phyloP scores from a whole-genome alignment of 2,888 invertebrate species.

The Nomada fucata region DNA sequence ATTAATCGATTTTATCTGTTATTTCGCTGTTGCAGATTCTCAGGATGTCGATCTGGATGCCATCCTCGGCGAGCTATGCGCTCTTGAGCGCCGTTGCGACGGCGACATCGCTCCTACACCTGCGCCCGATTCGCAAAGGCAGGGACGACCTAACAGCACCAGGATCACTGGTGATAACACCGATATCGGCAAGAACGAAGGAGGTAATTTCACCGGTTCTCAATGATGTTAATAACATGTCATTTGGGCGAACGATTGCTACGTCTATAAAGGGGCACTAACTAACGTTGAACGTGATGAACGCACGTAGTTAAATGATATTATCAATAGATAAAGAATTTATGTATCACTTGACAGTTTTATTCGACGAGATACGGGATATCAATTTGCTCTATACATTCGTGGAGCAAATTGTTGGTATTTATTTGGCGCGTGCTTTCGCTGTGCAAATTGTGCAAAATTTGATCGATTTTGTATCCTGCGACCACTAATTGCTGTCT shows the following conservation, averaged over 20 bases:
- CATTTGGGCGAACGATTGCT: no score
- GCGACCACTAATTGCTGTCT: background rate
- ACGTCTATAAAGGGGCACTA: no score
- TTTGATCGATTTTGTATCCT: background rate
- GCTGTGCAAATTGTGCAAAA: no score
- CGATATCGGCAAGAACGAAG: slow-evolving; percentile 79
- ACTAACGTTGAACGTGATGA: no score
- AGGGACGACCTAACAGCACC: slow-evolving; percentile 78
- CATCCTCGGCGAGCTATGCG: slow-evolving; percentile 97
- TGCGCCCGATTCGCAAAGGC: slow-evolving; percentile 79
- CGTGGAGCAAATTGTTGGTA: background rate
- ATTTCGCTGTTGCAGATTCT: slow-evolving; percentile 87
- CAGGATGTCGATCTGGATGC: slow-evolving; percentile 99
- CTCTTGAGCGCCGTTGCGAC: slow-evolving; percentile 91
- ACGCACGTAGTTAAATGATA: background rate
- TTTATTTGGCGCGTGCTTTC: no score
- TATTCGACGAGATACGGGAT: background rate
- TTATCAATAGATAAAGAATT: background rate
- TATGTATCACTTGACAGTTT: no score
- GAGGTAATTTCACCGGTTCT: slow-evolving; percentile 66
- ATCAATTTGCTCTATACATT: background rate
- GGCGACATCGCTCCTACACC: slow-evolving; percentile 82
- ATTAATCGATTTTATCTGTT: background rate
- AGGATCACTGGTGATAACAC: slow-evolving; percentile 80
- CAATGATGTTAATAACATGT: background rate